Conservation (phyloP, 2,113 vertebrate species). For the Crypturellus undulatus region DNA sequence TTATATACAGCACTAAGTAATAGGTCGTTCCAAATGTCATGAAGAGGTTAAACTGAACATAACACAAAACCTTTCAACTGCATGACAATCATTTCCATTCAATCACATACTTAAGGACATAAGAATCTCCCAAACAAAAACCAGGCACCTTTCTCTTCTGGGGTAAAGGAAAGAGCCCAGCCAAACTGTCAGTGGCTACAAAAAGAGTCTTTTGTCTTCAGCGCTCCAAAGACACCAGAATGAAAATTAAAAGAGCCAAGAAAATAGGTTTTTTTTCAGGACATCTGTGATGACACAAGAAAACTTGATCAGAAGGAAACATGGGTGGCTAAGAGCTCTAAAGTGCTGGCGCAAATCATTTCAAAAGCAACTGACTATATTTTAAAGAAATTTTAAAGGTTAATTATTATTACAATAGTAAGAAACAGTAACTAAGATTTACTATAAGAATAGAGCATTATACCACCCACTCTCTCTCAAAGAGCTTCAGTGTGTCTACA, state of each 20-base stretch:
- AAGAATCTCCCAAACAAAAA: neutral
- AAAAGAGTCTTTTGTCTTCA: neutral
- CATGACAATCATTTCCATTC: neutral
- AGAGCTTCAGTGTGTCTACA: neutral
- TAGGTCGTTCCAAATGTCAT: neutral
- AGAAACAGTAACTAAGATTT: neutral
- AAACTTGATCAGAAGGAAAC: constrained; percentile 7
- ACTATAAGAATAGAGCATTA: neutral
- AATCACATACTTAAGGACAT: neutral
- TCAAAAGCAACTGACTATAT: constrained; percentile 18
- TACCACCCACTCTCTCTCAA: neutral
- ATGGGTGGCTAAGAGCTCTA: neutral
- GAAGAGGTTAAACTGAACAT: constrained; percentile 15
- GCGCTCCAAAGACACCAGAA: neutral
- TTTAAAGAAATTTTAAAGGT: neutral
- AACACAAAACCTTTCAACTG: constrained; percentile 2
- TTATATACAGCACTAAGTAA: constrained; percentile 23
- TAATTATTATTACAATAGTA: neutral
- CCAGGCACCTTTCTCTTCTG: neutral
- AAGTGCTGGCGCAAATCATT: neutral
- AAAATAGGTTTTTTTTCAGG: neutral
- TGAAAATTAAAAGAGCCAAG: constrained; percentile 8
- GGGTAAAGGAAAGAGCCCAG: neutral
- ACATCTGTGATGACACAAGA: neutral
- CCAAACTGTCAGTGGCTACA: neutral